Evolutionary conservation across 2,888 invertebrate genomes (phyloP), one percentile per base, ranked within the genome.

Genomic region (Crematogaster levior): DNA sequence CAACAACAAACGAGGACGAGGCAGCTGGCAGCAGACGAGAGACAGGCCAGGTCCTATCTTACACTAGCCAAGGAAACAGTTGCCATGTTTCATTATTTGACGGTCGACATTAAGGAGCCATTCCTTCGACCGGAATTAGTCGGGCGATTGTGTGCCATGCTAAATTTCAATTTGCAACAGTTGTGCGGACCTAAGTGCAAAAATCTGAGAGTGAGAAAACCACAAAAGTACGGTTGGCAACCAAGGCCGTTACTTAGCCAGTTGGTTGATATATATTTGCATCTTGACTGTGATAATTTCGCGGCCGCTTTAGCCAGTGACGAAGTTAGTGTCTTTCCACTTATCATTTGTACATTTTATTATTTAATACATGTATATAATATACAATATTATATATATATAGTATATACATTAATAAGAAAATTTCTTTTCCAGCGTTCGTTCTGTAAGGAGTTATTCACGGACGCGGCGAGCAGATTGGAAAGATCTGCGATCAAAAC

Each of bases 171-270:
- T 95, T 96, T 99, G 88, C 98, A 98, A 93, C 99, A 99, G 94
- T 95, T 99, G 70, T 99, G 99, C 94, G 99, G 99, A 12, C 97
- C 98, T 65, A 99, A 99, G 95, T 99, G 99, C 95, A 98, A 98
- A 95, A 97, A 97, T 94, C 95, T 99, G 84, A 98, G 98, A 96
- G 99, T 99, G 73, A 97, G 97, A 81, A 97, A 98, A 91, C 98
- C 98, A 1, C 97, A 98, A 88, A 98, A 98, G 94, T 99, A 99
- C 94, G 98, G 98, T 15, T 99, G 99, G 99, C 98, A 99, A 94
- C 99, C 99, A 27, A 96, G 98, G 91, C 96, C 97, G 89, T 95
- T 99, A 89, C 96, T 99, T 82, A 97, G 98, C 91, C 98, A 98
- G 94, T 96, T 99, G 86, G 98, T 99, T 68, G 98, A 99, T 95